Evolutionary conservation across 2,888 invertebrate species (phyloP).

Genomic region (Gryllus longicercus): DNA sequence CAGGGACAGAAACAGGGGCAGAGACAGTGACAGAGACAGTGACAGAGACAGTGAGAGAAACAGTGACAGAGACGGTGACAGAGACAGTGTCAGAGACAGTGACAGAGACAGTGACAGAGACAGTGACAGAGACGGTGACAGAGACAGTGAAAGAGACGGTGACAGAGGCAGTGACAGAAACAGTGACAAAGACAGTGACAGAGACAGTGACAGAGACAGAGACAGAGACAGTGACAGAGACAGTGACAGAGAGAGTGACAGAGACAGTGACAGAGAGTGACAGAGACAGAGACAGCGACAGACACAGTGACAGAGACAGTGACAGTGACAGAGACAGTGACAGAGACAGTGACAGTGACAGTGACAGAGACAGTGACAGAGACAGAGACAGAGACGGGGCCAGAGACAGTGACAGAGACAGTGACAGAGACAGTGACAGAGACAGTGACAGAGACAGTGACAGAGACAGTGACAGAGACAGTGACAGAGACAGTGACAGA

Average conservation of each 20-base stretch:
- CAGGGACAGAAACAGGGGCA: too few species aligned
- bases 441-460: slow-evolving; percentile 26
- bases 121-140: slow-evolving; percentile 23
- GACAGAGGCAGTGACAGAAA: too few species aligned
- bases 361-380: slow-evolving; percentile 22
- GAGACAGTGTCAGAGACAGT: neutral
- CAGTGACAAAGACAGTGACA: slow-evolving; percentile 24
- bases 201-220: slow-evolving; percentile 23
- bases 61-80: neutral
- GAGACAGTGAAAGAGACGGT: too few species aligned
- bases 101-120: slow-evolving; percentile 27
- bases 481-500: slow-evolving; percentile 20
- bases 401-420: slow-evolving; percentile 21
- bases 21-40: neutral
- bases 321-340: slow-evolving; percentile 24
- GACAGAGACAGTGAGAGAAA: slow-evolving; percentile 20
- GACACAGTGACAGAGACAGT: slow-evolving; percentile 24
- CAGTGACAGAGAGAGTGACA: slow-evolving; percentile 24
- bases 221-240: slow-evolving; percentile 12
- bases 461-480: slow-evolving; percentile 22
- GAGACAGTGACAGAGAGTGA: slow-evolving; percentile 19
- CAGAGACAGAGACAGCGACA: slow-evolving; percentile 25
- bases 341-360: slow-evolving; percentile 21
- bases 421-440: slow-evolving; percentile 23
- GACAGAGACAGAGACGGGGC: slow-evolving; percentile 11